Conservation (phyloP, 2,888 invertebrate species). For the Hirtodrosophila trivittata region DNA sequence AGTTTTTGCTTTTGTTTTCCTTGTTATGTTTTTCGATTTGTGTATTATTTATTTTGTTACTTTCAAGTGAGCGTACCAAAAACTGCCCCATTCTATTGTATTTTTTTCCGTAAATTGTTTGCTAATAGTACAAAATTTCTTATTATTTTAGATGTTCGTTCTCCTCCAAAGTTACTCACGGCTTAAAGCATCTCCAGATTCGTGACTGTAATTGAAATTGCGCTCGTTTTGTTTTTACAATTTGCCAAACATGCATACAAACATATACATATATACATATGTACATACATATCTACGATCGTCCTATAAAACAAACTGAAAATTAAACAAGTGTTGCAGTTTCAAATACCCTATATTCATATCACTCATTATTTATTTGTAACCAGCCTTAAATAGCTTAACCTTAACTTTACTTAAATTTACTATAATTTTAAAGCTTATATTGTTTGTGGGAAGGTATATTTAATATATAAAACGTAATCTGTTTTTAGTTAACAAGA, state of each 20-base stretch:
- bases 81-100: conserved; percentile 26
- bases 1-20: conserved; percentile 9
- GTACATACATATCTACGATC: background rate
- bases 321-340: too few species aligned
- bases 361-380: too few species aligned
- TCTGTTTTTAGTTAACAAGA: too few species aligned
- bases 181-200: conserved; percentile 27
- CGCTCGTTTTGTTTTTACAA: conserved; percentile 25
- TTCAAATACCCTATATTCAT: too few species aligned
- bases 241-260: conserved; percentile 25
- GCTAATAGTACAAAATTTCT: conserved; percentile 21
- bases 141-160: conserved; percentile 1
- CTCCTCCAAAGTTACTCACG: conserved; percentile 20
- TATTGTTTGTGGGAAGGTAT: too few species aligned
- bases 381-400: too few species aligned
- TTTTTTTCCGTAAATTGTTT: conserved; percentile 5
- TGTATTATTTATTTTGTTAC: conserved; percentile 13
- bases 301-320: background rate
- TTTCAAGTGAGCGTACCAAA: background rate
- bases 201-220: conserved; percentile 64
- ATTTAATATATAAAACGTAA: too few species aligned
- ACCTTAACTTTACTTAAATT: too few species aligned
- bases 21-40: conserved; percentile 5
- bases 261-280: conserved; percentile 1
- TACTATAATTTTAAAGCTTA: too few species aligned